Base-by-base conservation (phyloP, 2,888 invertebrate species). In the Acrocera orbiculus region DNA sequence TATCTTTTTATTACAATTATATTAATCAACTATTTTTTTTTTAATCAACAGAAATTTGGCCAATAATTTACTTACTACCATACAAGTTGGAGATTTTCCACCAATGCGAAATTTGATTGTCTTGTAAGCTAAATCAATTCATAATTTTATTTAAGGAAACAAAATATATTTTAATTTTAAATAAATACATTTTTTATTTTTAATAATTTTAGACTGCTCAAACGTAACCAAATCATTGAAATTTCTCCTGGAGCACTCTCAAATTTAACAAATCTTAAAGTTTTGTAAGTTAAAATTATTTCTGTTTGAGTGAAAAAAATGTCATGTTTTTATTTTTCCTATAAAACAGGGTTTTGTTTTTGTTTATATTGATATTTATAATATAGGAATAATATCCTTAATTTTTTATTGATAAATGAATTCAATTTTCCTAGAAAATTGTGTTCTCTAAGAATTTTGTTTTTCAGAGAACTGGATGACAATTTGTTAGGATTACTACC, bases 231-330 rank as follows among this genome's bases (percentile, higher is more conserved):
- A 62, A 79, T 93, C 55, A 65, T 68, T 43, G 64, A 69, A 54
- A 78, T 93, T 50, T 73, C 78, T 46, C 72, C 73, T 46, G 70
- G 73, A 46, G 82, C 86, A 36, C 87, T 93, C 59, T 62, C 65
- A 46, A 76, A 78, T 62, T 66, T 87, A 48, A 75, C 76, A 39
- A 73, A 73, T 44, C 68, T 93, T 42, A 70, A 75, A 59, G 75
- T 86, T 47, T 62, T 92, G 90, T 92, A 67, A 86, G 90, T 82
- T 11, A 28, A 8, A 13, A 14, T 22, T 28, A 9, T 15, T 3
- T 34, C n/a, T 33, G 11, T 7, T 11, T 23, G n/a, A n/a, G n/a
- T n/a, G n/a, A n/a, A n/a, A n/a, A n/a, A n/a, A n/a, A n/a, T n/a
- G n/a, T n/a, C n/a, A n/a, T n/a, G n/a, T n/a, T n/a, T 27, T 34